Percentiles rank a stretch among this genome's conserved stretches.
Conservation (phyloP, 2,888 invertebrate genomes). For the Neocrepidodera transversa region DNA sequence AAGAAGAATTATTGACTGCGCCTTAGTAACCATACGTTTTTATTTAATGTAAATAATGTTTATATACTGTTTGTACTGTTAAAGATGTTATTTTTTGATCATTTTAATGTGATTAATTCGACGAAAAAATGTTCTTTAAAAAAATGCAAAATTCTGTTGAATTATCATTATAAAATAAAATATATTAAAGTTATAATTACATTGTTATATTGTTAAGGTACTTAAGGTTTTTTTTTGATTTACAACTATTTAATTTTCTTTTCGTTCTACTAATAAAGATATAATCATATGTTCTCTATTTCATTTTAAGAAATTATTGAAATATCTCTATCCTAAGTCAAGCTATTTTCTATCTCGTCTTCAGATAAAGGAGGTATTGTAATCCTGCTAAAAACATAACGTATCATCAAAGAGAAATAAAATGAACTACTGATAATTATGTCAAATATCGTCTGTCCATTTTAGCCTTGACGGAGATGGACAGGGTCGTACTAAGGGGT, state of each 20-base stretch:
- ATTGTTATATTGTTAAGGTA: slow-evolving; percentile 15
- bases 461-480: too few relatives aligned
- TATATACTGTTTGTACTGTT: slow-evolving; percentile 26
- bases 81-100: slow-evolving; percentile 2
- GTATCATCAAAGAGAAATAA: too few relatives aligned
- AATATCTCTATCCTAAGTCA: neutral
- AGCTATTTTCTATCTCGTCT: too few relatives aligned
- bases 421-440: too few relatives aligned
- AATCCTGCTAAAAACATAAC: too few relatives aligned
- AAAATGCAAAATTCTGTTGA: neutral
- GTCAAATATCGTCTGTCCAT: too few relatives aligned
- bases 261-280: slow-evolving; percentile 31
- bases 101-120: neutral
- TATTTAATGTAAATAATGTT: slow-evolving; percentile 43
- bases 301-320: too few relatives aligned
- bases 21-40: slow-evolving; percentile 45
- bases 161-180: neutral
- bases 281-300: neutral
- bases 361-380: too few relatives aligned
- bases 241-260: slow-evolving; percentile 32
- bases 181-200: neutral
- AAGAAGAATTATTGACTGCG: slow-evolving; percentile 77
- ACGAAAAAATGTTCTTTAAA: too few relatives aligned
- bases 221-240: slow-evolving; percentile 16
- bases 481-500: too few relatives aligned